Percentiles rank a stretch among this genome's conserved stretches.
phyloP scores from a whole-genome alignment of 2,113 vertebrate species.

The Scophthalmus maximus region DNA sequence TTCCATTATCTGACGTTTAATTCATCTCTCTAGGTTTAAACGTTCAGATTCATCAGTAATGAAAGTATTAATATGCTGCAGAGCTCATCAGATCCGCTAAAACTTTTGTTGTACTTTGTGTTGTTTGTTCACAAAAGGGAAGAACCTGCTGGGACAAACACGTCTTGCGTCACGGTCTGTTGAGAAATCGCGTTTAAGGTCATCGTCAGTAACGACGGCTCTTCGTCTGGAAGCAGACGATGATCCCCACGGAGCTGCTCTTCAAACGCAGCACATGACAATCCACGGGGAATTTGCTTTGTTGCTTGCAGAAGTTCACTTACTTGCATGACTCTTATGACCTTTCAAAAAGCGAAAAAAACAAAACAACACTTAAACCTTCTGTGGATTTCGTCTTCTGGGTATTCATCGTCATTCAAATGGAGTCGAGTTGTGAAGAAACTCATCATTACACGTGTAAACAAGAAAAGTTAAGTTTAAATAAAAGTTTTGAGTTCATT shows the following conservation, averaged over 20 bases:
- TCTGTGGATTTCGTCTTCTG: not conserved
- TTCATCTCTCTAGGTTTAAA: too few species aligned
- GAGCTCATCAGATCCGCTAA: too few species aligned
- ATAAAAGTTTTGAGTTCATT: not conserved
- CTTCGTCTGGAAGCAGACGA: not conserved
- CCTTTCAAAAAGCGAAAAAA: not conserved
- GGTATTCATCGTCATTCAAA: not conserved
- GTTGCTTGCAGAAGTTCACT: not conserved
- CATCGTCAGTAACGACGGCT: constrained; percentile 30
- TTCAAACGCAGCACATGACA: constrained; percentile 30
- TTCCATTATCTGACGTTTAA: too few species aligned
- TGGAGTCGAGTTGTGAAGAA: not conserved
- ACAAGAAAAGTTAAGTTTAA: not conserved
- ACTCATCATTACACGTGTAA: not conserved
- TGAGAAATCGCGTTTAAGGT: constrained; percentile 44
- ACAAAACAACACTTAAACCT: not conserved
- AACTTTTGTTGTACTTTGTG: too few species aligned
- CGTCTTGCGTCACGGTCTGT: constrained; percentile 13
- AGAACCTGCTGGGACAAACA: constrained; percentile 15
- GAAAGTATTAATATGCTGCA: too few species aligned
- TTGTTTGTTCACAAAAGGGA: not conserved
- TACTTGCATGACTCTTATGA: not conserved
- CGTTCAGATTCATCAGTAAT: too few species aligned
- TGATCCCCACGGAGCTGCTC: constrained; percentile 40
- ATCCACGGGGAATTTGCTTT: not conserved